A percentile compares a stretch with the other conserved stretches of the same genome.
Conservation (phyloP, 2,797 vertebrate genomes). For the Tinamus major region DNA sequence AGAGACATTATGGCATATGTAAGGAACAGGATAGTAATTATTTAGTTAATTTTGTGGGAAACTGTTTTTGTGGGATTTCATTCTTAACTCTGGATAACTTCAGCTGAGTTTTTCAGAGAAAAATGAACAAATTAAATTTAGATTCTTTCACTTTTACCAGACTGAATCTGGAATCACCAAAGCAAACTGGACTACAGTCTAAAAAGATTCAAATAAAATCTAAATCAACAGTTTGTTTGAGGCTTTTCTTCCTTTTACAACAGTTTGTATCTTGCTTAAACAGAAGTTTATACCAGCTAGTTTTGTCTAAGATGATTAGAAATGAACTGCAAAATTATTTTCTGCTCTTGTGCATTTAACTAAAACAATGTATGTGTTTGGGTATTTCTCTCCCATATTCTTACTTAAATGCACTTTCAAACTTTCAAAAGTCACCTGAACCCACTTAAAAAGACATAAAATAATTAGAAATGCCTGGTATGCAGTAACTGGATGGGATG, state of each 20-base stretch:
- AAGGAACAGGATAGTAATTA: not conserved
- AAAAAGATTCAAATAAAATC: not conserved
- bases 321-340: not conserved
- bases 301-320: not conserved
- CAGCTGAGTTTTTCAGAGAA: not conserved
- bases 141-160: not conserved
- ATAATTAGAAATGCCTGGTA: not conserved
- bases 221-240: not conserved
- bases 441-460: not conserved
- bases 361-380: rapidly evolving
- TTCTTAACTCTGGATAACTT: not conserved
- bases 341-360: not conserved
- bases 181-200: not conserved
- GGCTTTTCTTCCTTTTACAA: not conserved
- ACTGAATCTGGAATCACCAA: not conserved
- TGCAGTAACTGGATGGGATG: not conserved
- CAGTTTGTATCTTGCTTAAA: not conserved
- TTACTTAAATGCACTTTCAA: not conserved
- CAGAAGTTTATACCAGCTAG: not conserved
- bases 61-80: not conserved
- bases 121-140: not conserved
- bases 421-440: not conserved
- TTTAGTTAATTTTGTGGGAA: not conserved
- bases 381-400: not conserved
- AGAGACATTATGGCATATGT: not conserved